phyloP scores from a whole-genome alignment of 2,888 invertebrate genomes.

The Pristionchus japonicus region DNA sequence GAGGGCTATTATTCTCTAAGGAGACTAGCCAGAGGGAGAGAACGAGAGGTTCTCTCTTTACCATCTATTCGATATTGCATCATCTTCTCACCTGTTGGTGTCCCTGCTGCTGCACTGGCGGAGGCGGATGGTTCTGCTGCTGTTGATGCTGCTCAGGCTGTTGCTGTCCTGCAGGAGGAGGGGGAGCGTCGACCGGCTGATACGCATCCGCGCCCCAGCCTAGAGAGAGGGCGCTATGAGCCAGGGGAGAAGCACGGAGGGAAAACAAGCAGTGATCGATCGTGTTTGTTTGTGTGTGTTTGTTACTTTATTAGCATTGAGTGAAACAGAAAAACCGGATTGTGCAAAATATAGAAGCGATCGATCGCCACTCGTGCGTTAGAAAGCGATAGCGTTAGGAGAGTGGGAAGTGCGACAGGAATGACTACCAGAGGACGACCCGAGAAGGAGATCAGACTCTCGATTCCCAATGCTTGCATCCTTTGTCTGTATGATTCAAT shows the following conservation, averaged over 20 bases:
- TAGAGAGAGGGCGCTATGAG: constrained; percentile 48
- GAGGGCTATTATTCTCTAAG: too few relatives aligned
- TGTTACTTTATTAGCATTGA: neutral
- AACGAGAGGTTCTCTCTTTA: too few relatives aligned
- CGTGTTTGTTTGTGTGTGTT: neutral
- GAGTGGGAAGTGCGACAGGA: neutral
- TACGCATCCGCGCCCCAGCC: constrained; percentile 68
- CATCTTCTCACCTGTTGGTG: constrained; percentile 13
- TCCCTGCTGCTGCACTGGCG: constrained; percentile 15
- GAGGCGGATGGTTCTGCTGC: neutral
- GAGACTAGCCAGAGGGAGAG: too few relatives aligned
- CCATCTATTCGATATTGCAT: neutral
- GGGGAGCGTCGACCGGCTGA: constrained; percentile 50
- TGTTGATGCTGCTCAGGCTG: constrained; percentile 6
- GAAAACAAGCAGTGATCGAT: neutral
- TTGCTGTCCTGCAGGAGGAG: constrained; percentile 52
- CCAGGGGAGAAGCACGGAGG: neutral
- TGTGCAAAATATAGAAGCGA: neutral
- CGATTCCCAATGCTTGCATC: too few relatives aligned
- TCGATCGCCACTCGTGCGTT: neutral
- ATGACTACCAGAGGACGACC: neutral
- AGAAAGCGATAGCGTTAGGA: neutral
- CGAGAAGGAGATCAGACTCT: neutral
- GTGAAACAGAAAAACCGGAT: too few relatives aligned
- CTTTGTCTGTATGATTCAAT: too few relatives aligned